phyloP scores from a whole-genome alignment of 2,113 vertebrate genomes.

The Actenoides hombroni region DNA sequence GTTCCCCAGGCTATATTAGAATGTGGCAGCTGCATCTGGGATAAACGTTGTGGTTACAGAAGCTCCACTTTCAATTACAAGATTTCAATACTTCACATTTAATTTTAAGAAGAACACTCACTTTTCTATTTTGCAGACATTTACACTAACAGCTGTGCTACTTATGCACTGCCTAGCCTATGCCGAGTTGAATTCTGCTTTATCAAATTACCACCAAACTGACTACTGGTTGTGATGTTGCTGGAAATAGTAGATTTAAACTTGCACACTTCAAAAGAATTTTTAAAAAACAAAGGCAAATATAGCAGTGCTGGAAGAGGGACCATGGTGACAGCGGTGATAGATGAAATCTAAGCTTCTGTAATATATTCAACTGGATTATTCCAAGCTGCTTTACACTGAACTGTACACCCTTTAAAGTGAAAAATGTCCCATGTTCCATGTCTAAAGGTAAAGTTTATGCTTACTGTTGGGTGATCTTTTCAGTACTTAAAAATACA shows the following conservation, averaged over 20 bases:
- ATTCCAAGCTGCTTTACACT: not conserved
- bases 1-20: not conserved
- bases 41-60: not conserved
- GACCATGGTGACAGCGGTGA: not conserved
- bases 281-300: not conserved
- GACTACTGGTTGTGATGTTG: not conserved
- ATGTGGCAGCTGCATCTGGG: not conserved
- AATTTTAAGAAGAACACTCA: not conserved
- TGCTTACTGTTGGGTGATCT: not conserved
- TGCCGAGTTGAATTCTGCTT: not conserved
- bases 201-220: not conserved
- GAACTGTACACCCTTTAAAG: not conserved
- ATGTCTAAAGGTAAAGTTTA: not conserved
- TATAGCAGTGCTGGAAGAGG: not conserved
- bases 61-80: not conserved
- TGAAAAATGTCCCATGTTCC: not conserved
- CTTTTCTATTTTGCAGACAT: not conserved
- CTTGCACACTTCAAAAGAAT: not conserved
- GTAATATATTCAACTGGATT: not conserved
- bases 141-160: not conserved
- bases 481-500: not conserved
- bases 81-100: not conserved
- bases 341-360: not conserved
- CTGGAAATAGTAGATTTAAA: not conserved
- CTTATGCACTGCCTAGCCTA: not conserved